Percentiles rank a stretch among this genome's conserved stretches.
Evolutionary conservation across 2,888 invertebrate species (phyloP).

Genomic region (Torymus auratus): DNA sequence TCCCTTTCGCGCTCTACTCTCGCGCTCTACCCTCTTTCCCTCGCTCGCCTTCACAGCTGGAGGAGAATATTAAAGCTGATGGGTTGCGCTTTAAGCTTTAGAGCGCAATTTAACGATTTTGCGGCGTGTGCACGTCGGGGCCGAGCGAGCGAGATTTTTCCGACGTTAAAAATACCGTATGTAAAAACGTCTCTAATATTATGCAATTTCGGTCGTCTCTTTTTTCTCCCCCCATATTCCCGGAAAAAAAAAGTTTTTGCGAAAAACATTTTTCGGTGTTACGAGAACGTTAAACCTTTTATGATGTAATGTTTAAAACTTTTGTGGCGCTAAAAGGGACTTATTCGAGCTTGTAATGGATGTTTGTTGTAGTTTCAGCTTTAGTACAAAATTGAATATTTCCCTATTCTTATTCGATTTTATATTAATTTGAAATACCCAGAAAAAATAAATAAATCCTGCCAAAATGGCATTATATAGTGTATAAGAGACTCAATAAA

Average conservation of each 20-base stretch:
- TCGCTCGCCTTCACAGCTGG: conserved; percentile 1
- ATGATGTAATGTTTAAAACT: too few relatives aligned
- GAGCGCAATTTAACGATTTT: conserved; percentile 49
- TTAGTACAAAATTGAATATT: too few relatives aligned
- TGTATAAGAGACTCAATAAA: too few relatives aligned
- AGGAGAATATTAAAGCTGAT: conserved; percentile 54
- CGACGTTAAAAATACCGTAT: conserved; percentile 21
- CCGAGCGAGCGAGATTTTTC: conserved; percentile 33
- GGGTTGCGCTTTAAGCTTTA: conserved; percentile 45
- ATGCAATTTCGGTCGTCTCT: not conserved
- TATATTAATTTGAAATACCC: too few relatives aligned
- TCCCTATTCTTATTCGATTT: too few relatives aligned
- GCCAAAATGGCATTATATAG: too few relatives aligned
- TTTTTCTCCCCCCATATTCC: not conserved
- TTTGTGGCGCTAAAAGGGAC: too few relatives aligned
- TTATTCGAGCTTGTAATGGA: too few relatives aligned
- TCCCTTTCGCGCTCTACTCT: too few relatives aligned
- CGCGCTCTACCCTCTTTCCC: not conserved
- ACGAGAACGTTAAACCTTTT: too few relatives aligned
- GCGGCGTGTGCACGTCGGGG: conserved; percentile 3
- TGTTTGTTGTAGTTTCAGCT: too few relatives aligned
- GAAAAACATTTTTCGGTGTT: not conserved
- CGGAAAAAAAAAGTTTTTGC: not conserved
- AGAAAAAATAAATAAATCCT: too few relatives aligned
- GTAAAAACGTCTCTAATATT: conserved; percentile 19